Conservation (phyloP, 2,113 vertebrate genomes). For the Actenoides lindsayi region DNA sequence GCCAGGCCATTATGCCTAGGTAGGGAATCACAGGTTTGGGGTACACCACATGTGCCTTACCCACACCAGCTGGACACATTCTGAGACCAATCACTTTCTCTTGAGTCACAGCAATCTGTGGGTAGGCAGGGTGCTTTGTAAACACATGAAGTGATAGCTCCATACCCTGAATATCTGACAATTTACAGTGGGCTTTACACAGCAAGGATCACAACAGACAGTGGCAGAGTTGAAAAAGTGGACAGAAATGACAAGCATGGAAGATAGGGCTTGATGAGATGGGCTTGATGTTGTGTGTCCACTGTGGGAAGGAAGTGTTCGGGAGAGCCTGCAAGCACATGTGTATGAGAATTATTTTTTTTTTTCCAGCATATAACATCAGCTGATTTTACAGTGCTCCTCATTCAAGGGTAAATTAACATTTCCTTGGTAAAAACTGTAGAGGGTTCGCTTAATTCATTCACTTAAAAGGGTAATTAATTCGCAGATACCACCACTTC, state of each 20-base stretch:
- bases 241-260: background rate
- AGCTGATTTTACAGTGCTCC: background rate
- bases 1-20: background rate
- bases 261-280: background rate
- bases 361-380: background rate
- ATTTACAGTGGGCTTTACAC: background rate
- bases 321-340: background rate
- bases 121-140: background rate
- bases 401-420: background rate
- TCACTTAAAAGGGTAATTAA: constrained; percentile 38
- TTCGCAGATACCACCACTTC: constrained; percentile 29
- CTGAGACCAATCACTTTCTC: background rate
- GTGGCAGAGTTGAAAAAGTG: background rate
- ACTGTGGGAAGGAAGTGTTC: background rate
- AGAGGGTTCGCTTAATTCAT: background rate
- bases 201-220: background rate
- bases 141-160: background rate
- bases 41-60: accelerated
- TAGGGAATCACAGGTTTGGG: background rate
- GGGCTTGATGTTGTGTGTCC: background rate
- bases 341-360: background rate
- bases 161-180: background rate
- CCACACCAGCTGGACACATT: background rate
- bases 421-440: constrained; percentile 13
- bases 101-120: background rate